Conservation (phyloP, 2,888 invertebrate species). For the Hesperia comma region DNA sequence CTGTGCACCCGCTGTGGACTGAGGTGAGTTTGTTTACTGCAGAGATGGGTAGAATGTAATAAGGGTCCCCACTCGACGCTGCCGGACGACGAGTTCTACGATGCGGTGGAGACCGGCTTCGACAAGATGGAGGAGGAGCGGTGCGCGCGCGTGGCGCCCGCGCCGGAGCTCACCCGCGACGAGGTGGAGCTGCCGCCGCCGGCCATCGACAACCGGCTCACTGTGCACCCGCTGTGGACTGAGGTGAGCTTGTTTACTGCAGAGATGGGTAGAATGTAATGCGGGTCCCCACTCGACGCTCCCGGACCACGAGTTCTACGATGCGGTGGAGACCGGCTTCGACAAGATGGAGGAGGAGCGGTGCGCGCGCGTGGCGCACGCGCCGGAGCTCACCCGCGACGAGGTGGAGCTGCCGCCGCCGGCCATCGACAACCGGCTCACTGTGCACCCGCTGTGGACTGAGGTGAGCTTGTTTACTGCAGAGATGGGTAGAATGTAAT, state of each 20-base stretch:
- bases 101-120: slow-evolving; percentile 98
- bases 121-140: slow-evolving; percentile 98
- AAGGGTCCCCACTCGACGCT: slow-evolving; percentile 98
- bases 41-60: no score
- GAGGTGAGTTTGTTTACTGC: slow-evolving; percentile 83
- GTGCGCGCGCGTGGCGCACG: slow-evolving; percentile 73
- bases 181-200: slow-evolving; percentile 76
- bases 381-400: slow-evolving; percentile 70
- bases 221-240: slow-evolving; percentile 90
- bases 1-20: slow-evolving; percentile 90
- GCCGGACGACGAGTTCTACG: slow-evolving; percentile 99
- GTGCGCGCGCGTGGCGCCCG: slow-evolving; percentile 73
- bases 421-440: slow-evolving; percentile 73
- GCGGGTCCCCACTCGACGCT: slow-evolving; percentile 98
- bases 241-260: slow-evolving; percentile 83
- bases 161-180: slow-evolving; percentile 70
- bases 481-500: no score
- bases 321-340: slow-evolving; percentile 98
- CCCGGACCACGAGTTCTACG: slow-evolving; percentile 99
- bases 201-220: slow-evolving; percentile 73
- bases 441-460: slow-evolving; percentile 90
- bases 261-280: no score
- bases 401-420: slow-evolving; percentile 76
- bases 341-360: slow-evolving; percentile 98
- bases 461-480: slow-evolving; percentile 83